Percentiles rank a stretch among this genome's conserved stretches.
phyloP scores from a whole-genome alignment of 2,113 vertebrate genomes.

The Brachypodius melanocephalos region DNA sequence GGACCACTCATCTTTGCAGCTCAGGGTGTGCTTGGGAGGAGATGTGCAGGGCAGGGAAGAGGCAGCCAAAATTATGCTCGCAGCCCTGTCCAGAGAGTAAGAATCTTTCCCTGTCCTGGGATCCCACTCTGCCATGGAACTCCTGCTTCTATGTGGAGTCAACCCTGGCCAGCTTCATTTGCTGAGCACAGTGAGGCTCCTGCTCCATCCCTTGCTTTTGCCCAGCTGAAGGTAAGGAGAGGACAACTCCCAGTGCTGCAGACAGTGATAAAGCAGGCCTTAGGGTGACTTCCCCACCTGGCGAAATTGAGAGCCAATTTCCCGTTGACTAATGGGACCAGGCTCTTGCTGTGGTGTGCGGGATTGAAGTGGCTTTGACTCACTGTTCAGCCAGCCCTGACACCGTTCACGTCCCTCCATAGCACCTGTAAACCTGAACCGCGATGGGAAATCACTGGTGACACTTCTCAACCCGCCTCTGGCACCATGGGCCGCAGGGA shows the following conservation, averaged over 20 bases:
- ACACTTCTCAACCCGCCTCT: background rate
- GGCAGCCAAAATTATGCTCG: background rate
- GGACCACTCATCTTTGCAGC: background rate
- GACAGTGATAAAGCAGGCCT: slow-evolving; percentile 36
- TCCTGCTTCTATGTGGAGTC: background rate
- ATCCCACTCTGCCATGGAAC: background rate
- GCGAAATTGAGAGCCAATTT: slow-evolving; percentile 26
- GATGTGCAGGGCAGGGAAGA: background rate
- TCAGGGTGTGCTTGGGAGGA: background rate
- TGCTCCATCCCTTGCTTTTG: background rate
- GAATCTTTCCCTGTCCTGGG: background rate
- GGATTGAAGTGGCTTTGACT: slow-evolving; percentile 49
- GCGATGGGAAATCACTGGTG: rapidly evolving
- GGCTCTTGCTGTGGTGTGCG: background rate
- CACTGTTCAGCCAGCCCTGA: background rate
- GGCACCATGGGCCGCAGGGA: rapidly evolving
- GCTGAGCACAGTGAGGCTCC: background rate
- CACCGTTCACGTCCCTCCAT: background rate
- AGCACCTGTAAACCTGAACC: background rate
- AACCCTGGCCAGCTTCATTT: background rate
- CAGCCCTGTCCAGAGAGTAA: background rate
- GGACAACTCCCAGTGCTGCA: background rate
- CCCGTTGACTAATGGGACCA: slow-evolving; percentile 44
- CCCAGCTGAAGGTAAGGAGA: background rate
- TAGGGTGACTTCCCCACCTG: slow-evolving; percentile 35